Base-by-base conservation (phyloP, 2,113 vertebrate species). In the Ginglymostoma cirratum region DNA sequence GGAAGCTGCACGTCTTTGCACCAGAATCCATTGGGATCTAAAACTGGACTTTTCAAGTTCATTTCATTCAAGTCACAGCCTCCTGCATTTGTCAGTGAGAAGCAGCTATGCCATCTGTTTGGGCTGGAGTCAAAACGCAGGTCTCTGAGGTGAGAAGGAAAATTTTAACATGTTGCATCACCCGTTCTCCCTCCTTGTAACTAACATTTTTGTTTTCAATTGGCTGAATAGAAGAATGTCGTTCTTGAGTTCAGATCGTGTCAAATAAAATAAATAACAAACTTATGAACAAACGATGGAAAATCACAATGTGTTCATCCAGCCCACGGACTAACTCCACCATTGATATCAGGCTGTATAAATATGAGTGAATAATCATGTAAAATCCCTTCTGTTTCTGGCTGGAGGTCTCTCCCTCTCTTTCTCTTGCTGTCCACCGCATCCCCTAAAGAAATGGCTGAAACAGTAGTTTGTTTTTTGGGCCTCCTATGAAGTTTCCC, bases 41-140 rank as follows among this genome's bases (percentile, higher is more conserved):
- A 61, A 61, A 38, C 34, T 38, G 89, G n/a, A 38, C 6, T 5
- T 93, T 93, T 93, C 38, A 12, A 93, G 34, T 34, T 66, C 61
- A 93, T 66, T 93, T 93, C 89, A 66, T n/a, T 87, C 27, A 66
- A 93, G 61, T 66, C 66, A 93, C 89, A 93, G 61, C 34, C 89
- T 93, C 61, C 89, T 7, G 7, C 34, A 93, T 19, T 61, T 66
- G 61, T 66, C 17, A 38, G 52, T 15, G 65, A 93, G 21, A 66
- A 93, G 61, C 89, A 66, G 66, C 38, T 93, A n/a, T 93, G 38
- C 89, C 89, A 93, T 67, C 89, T 93, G 61, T 93, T 93, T 93
- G 89, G 89, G 61, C 38, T 38, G 1, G 89, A 93, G 19, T 93
- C 89, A 66, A 93, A 93, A 66, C 34, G 61, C 89, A 93, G 66